Evolutionary conservation across 2,797 vertebrate genomes (phyloP).

Genomic region (Aulostomus chinensis): DNA sequence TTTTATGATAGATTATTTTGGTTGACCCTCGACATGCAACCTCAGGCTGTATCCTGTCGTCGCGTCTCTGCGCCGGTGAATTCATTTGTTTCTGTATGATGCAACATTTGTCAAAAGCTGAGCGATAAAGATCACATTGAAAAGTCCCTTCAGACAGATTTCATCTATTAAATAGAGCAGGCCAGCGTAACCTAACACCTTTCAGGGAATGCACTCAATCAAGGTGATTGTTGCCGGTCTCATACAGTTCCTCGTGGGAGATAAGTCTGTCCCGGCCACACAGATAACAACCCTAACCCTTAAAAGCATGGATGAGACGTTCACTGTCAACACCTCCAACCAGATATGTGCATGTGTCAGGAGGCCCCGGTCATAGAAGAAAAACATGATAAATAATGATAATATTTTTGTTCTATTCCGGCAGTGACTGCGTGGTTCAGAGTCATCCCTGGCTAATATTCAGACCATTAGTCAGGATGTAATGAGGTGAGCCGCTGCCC

Average conservation of each 20-base stretch:
- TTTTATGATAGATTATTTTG: too few species aligned
- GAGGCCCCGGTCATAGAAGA: too few species aligned
- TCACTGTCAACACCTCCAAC: conserved; percentile 68
- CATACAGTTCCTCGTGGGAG: conserved; percentile 83
- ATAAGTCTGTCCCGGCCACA: conserved; percentile 75
- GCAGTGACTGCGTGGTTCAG: conserved; percentile 3
- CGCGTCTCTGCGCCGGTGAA: conserved; percentile 36
- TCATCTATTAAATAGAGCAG: conserved; percentile 77
- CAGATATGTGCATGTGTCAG: too few species aligned
- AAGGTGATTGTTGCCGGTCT: conserved; percentile 82
- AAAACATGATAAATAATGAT: background rate
- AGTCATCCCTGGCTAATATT: conserved; percentile 52
- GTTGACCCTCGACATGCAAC: background rate
- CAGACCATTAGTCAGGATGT: conserved; percentile 59
- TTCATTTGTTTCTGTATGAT: conserved; percentile 65
- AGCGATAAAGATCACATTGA: conserved; percentile 68
- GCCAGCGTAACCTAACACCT: conserved; percentile 79
- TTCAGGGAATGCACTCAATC: conserved; percentile 83
- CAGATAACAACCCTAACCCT: conserved; percentile 77
- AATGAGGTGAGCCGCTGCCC: conserved; percentile 32
- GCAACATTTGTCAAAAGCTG: conserved; percentile 46
- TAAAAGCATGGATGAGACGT: conserved; percentile 77
- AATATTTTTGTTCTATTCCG: too few species aligned
- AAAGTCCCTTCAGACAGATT: conserved; percentile 61
- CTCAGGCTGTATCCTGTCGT: conserved; percentile 46